phyloP scores from a whole-genome alignment of 2,113 vertebrate genomes.

The Erythrocercus mccallii region DNA sequence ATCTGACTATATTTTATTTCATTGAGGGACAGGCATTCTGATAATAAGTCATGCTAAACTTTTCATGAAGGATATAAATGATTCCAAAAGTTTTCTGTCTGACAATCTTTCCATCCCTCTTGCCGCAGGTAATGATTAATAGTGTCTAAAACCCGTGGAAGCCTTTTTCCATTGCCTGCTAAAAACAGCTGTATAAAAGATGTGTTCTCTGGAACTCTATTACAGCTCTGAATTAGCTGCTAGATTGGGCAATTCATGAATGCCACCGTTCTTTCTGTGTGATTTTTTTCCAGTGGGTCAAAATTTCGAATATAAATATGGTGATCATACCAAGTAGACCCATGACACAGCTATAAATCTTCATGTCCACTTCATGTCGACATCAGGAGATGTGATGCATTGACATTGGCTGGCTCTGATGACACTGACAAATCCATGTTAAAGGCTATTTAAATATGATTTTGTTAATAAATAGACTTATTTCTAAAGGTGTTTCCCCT shows the following conservation, averaged over 20 bases:
- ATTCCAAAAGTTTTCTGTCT: not conserved
- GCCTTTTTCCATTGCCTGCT: not conserved
- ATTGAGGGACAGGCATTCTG: not conserved
- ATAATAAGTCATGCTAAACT: not conserved
- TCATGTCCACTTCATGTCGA: not conserved
- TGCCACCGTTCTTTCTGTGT: fast-evolving
- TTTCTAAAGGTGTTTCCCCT: not conserved
- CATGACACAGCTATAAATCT: not conserved
- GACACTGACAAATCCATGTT: not conserved
- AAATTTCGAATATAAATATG: not conserved
- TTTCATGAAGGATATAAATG: not conserved
- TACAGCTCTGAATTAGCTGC: not conserved
- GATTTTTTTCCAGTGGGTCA: not conserved
- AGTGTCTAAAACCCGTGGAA: fast-evolving
- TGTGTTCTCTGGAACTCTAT: fast-evolving
- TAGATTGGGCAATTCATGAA: not conserved
- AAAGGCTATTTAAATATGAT: not conserved
- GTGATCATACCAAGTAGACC: not conserved
- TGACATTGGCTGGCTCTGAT: not conserved
- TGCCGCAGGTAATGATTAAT: not conserved
- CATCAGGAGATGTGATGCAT: not conserved
- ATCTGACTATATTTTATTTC: not conserved
- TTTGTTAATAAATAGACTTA: not conserved
- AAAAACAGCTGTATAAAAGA: not conserved
- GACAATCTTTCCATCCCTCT: not conserved